Base-by-base conservation (phyloP, 2,888 invertebrate genomes). In the Panopea generosa region DNA sequence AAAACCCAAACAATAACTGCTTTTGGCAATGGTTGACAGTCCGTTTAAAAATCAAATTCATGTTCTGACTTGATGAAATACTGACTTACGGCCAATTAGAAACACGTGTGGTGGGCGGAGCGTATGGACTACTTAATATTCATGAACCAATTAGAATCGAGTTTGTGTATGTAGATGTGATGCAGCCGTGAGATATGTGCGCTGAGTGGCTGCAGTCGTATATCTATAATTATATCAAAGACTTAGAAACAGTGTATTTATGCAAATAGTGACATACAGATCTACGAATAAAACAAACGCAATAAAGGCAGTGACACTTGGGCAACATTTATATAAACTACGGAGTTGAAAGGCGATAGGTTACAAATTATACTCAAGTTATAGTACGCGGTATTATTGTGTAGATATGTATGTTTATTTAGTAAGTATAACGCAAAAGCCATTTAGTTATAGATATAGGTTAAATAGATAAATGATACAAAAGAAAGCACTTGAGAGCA, bases 221-320 rank as follows among this genome's bases (percentile, higher is more conserved):
- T 47, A 47, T 68, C 68, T 68, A 68, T 68, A 59, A 60, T 68
- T 68, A 61, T 60, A 60, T 22, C 49, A 20, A 40, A 68, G 68
- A 68, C 68, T 53, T 68, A 61, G 68, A 68, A 68, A 68, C 68
- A 68, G 68, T 60, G 60, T 24, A 43, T 60, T 26, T 40, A 68
- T 53, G 26, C 60, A 33, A 49, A 38, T 43, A 24, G 24, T 27
- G 16, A 40, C 22, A 52, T 49, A 45, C 33, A 38, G 24, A 40
- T 59, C 18, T n/a, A 45, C 9, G 2, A 45, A 29, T 66, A 66
- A 47, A 56, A 56, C 56, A 55, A 27, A 45, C 53, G 45, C 45
- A 14, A 62, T 18, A 38, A n/a, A 18, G 29, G 27, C 33, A 33
- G 11, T 33, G 33, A 33, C 33, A 33, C 33, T 33, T 7, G 11